Evolutionary conservation across 2,888 invertebrate genomes (phyloP).

Genomic region (Thumatha senex): DNA sequence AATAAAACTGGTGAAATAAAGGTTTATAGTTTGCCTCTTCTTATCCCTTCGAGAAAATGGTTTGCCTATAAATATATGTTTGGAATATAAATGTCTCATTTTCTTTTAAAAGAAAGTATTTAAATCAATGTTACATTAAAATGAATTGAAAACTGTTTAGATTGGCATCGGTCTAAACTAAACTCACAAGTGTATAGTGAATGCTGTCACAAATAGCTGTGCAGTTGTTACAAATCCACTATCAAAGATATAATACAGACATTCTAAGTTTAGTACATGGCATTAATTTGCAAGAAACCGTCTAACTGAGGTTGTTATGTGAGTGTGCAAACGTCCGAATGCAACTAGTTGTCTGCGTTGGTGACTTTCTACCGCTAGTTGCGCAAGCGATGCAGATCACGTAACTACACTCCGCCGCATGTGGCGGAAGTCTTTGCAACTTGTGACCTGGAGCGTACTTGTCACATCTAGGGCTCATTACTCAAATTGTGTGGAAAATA

Average conservation of each 20-base stretch:
- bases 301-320: constrained; percentile 65
- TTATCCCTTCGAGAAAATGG: too few relatives aligned
- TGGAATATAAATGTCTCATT: too few relatives aligned
- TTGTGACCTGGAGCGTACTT: constrained; percentile 63
- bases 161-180: too few relatives aligned
- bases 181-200: too few relatives aligned
- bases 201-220: too few relatives aligned
- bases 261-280: constrained; percentile 40
- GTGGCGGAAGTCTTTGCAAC: constrained; percentile 78
- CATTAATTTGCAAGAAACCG: constrained; percentile 55
- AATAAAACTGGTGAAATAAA: too few relatives aligned
- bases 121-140: too few relatives aligned
- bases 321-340: constrained; percentile 66
- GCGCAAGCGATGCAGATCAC: constrained; percentile 80
- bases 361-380: constrained; percentile 77
- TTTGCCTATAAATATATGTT: too few relatives aligned
- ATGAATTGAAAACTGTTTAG: too few relatives aligned
- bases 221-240: too few relatives aligned
- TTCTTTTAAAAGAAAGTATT: too few relatives aligned
- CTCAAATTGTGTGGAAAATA: constrained; percentile 27
- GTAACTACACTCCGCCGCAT: constrained; percentile 75
- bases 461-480: constrained; percentile 53
- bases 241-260: constrained; percentile 43
- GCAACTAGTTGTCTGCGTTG: constrained; percentile 64
- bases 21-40: too few relatives aligned